Base-by-base conservation (phyloP, 2,888 invertebrate genomes). In the Philereme transversata region DNA sequence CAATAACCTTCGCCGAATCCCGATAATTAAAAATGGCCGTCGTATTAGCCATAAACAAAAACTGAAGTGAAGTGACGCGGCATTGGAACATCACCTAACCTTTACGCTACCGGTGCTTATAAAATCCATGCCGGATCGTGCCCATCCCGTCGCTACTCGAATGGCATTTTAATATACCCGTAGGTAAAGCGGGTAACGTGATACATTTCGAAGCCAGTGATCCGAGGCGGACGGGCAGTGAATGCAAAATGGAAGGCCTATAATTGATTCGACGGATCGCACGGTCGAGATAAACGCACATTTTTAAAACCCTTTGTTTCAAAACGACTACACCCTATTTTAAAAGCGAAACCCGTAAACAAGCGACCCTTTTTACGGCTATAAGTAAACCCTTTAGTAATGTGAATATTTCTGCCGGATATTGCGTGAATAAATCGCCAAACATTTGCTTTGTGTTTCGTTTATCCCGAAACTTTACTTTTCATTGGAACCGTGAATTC, bases 221-320 rank as follows among this genome's bases (percentile, higher is more conserved):
- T 72, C 71, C 69, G 49, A 60, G 60, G 60, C 64, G 52, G 51
- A 34, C 49, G 60, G 60, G 57, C 54, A 58, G 57, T 59, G 69
- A 68, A 69, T 66, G 58, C 57, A 64, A 65, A 70, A 65, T 57
- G 57, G 62, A 57, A 62, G 68, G 69, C 68, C 74, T 78, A 73
- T 82, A 83, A 83, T 84, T 83, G 83, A 79, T 82, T 81, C 75
- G 67, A 70, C 60, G 70, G 76, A 77, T 70, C 65, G 68, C 65
- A 53, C 67, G 67, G 67, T 64, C 58, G 73, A 76, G 78, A 78
- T 80, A 77, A 77, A 68, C 71, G 70, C 55, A 67, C 75, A 68
- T 76, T 78, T 78, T 76, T 72, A 74, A 75, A 74, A 75, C 74
- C 67, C 71, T 78, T 83, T 79, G 77, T 79, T 83, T 71, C 80